Conservation (phyloP, 2,888 invertebrate genomes). For the Gari tellinella region DNA sequence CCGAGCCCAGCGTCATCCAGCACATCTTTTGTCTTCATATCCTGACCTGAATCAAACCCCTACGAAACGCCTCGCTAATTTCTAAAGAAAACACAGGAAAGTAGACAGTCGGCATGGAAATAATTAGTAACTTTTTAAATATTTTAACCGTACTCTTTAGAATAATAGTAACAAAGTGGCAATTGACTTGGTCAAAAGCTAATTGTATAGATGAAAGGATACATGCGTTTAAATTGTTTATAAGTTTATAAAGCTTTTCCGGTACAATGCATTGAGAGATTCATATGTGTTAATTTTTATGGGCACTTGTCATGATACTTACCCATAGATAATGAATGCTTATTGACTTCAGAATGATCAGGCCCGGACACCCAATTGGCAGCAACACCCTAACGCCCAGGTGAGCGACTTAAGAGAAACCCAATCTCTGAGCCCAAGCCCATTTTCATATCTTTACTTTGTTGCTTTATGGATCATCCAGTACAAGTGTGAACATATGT, state of each 20-base stretch:
- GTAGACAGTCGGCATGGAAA: slow-evolving; percentile 1
- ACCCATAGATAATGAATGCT: slow-evolving; percentile 7
- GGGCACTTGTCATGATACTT: slow-evolving; percentile 14
- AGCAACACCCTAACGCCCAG: no score
- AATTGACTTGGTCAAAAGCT: slow-evolving; percentile 10
- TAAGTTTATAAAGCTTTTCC: slow-evolving; percentile 16
- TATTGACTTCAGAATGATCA: neutral
- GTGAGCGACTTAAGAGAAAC: no score
- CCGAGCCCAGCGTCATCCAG: slow-evolving; percentile 7
- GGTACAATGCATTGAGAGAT: slow-evolving; percentile 9
- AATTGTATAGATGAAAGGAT: no score
- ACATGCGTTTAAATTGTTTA: slow-evolving; percentile 1
- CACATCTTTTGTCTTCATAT: no score
- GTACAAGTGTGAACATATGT: no score
- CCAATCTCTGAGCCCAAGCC: no score
- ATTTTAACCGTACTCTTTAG: slow-evolving; percentile 11
- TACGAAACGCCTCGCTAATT: slow-evolving; percentile 14
- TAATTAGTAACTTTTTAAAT: slow-evolving; percentile 40
- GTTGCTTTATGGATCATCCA: no score
- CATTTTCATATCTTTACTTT: no score
- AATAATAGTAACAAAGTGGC: slow-evolving; percentile 16
- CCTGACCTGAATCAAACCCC: slow-evolving; percentile 1
- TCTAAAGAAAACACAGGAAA: slow-evolving; percentile 11
- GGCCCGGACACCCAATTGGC: no score
- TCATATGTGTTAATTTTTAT: slow-evolving; percentile 16